phyloP scores from a whole-genome alignment of 2,113 vertebrate species.

The Cyanocitta stelleri region DNA sequence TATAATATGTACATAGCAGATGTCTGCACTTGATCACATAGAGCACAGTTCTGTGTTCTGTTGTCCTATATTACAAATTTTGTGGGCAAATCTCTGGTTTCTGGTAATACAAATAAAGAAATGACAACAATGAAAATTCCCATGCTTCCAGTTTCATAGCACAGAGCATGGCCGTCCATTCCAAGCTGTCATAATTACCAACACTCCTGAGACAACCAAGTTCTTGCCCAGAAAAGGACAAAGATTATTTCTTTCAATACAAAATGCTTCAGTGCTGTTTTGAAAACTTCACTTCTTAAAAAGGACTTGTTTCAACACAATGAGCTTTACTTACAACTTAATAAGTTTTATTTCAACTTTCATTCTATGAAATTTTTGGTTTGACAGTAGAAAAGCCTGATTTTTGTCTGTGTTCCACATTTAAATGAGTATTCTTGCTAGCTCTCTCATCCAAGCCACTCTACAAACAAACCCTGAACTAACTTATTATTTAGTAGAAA shows the following conservation, averaged over 20 bases:
- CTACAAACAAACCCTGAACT: not conserved
- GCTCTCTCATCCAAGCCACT: not conserved
- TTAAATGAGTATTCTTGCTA: not conserved
- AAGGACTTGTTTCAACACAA: not conserved
- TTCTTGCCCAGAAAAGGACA: constrained; percentile 19
- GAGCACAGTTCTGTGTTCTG: not conserved
- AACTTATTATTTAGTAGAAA: not conserved
- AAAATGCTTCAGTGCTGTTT: not conserved
- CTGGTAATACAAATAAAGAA: not conserved
- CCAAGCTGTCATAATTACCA: not conserved
- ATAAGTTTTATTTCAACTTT: not conserved
- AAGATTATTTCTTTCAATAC: not conserved
- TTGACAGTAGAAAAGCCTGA: not conserved
- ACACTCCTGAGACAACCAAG: not conserved
- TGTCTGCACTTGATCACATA: not conserved
- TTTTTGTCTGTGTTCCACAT: not conserved
- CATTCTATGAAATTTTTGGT: not conserved
- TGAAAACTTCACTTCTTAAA: not conserved
- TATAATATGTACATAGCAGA: not conserved
- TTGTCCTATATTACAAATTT: not conserved
- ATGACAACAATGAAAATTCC: not conserved
- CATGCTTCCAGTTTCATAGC: not conserved
- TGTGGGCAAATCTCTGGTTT: not conserved
- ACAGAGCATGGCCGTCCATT: not conserved
- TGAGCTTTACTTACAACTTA: not conserved